These are phyloP conservation scores for Agrilus cyanescens DNA, from an alignment of 2,888 invertebrate species.

Conservation along the genomic window DNA sequence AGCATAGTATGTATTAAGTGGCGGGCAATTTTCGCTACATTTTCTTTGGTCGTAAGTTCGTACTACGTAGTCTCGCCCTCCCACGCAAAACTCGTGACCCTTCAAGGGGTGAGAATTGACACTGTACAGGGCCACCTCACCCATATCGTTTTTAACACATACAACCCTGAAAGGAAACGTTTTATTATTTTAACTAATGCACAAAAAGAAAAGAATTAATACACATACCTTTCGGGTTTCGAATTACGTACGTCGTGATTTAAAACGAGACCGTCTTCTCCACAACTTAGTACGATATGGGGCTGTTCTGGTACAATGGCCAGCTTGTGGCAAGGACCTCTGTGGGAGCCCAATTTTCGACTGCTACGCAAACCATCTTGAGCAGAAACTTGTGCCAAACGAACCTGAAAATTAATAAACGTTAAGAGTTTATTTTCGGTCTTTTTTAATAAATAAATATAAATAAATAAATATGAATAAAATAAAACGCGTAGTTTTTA, in stretches of 20 bases:
- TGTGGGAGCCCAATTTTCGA: slow-evolving; percentile 52
- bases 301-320: slow-evolving; percentile 65
- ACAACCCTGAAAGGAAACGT: slow-evolving; percentile 37
- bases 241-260: slow-evolving; percentile 70
- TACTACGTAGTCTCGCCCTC: slow-evolving; percentile 70
- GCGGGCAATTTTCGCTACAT: slow-evolving; percentile 17
- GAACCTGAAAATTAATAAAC: slow-evolving; percentile 35
- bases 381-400: slow-evolving; percentile 46
- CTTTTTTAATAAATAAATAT: no score
- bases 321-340: slow-evolving; percentile 75
- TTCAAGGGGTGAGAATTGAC: slow-evolving; percentile 74
- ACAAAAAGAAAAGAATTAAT: slow-evolving; percentile 9
- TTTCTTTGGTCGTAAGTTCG: slow-evolving; percentile 64
- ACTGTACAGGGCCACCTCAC: slow-evolving; percentile 71
- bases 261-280: slow-evolving; percentile 76
- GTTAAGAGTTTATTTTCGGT: no score
- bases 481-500: no score
- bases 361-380: slow-evolving; percentile 40
- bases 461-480: no score
- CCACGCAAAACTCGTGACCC: slow-evolving; percentile 66
- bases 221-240: slow-evolving; percentile 49
- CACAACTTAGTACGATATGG: slow-evolving; percentile 69
- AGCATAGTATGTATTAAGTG: slow-evolving; percentile 24
- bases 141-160: slow-evolving; percentile 42
- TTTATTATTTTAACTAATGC: background rate